Percentiles rank a stretch among this genome's conserved stretches.
Conservation (phyloP, 2,113 vertebrate species). For the Sinocyclocheilus anshuiensis region DNA sequence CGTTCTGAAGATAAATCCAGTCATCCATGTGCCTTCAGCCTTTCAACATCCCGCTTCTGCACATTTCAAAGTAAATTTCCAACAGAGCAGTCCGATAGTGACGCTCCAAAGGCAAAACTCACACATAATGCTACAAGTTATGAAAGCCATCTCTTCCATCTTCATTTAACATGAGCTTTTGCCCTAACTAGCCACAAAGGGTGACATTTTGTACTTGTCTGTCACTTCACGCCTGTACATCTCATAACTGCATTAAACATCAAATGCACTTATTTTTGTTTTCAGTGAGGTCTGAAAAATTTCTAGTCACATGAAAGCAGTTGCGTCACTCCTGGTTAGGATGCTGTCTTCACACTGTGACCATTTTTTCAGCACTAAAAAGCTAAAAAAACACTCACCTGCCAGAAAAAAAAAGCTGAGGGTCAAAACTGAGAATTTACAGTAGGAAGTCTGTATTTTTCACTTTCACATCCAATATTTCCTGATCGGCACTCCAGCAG, state of each 20-base stretch:
- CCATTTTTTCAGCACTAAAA: background rate
- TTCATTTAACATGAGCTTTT: background rate
- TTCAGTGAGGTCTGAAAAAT: background rate
- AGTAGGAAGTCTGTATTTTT: constrained; percentile 13
- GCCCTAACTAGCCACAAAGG: background rate
- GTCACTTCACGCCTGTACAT: background rate
- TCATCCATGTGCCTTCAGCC: constrained; percentile 26
- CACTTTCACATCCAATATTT: constrained; percentile 16
- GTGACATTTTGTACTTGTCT: background rate
- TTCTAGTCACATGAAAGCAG: background rate
- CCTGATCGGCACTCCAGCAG: background rate
- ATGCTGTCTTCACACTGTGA: background rate
- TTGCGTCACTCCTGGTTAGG: background rate
- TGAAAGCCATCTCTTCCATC: background rate
- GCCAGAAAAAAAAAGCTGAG: background rate
- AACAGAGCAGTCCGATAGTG: background rate
- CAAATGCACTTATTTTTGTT: background rate
- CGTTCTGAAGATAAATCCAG: constrained; percentile 38
- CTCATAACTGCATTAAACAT: background rate
- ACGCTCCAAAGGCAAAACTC: constrained; percentile 5
- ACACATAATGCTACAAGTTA: background rate
- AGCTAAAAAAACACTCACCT: background rate
- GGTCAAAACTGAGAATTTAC: background rate
- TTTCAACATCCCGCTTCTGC: constrained; percentile 20
- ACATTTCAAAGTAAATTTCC: constrained; percentile 23